Conservation (phyloP, 2,888 invertebrate species). For the Zhengitettix transpicula region DNA sequence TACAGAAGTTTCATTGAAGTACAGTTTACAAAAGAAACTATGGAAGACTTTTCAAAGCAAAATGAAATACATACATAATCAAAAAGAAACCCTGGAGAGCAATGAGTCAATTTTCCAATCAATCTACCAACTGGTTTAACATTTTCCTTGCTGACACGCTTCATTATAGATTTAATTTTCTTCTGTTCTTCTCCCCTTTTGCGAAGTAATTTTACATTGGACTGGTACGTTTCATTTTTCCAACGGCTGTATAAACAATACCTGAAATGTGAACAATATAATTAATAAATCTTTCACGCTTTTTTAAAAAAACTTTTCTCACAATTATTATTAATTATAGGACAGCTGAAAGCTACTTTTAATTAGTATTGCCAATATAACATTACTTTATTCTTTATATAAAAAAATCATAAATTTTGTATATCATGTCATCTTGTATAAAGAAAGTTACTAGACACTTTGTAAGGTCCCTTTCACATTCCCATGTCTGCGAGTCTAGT, state of each 20-base stretch:
- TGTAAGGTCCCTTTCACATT: too few relatives aligned
- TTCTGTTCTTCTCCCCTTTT: slow-evolving; percentile 77
- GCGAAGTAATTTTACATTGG: slow-evolving; percentile 69
- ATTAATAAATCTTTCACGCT: not conserved
- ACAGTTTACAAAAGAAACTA: not conserved
- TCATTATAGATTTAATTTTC: slow-evolving; percentile 90
- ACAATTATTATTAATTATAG: not conserved
- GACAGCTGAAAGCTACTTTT: too few relatives aligned
- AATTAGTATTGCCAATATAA: too few relatives aligned
- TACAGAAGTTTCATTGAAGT: not conserved
- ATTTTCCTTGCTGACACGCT: slow-evolving; percentile 93
- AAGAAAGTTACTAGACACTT: too few relatives aligned
- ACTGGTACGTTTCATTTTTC: slow-evolving; percentile 78
- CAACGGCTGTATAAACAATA: slow-evolving; percentile 87
- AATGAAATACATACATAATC: slow-evolving; percentile 62
- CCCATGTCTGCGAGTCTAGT: too few relatives aligned
- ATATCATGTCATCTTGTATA: too few relatives aligned
- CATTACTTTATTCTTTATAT: too few relatives aligned
- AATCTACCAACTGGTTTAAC: slow-evolving; percentile 91
- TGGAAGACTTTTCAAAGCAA: not conserved
- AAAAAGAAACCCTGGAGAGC: slow-evolving; percentile 87
- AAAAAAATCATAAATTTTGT: too few relatives aligned
- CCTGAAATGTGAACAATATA: slow-evolving; percentile 25
- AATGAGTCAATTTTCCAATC: slow-evolving; percentile 92
- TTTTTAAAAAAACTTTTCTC: not conserved